Evolutionary conservation across 2,113 vertebrate species (phyloP), one percentile per base, ranked within the genome.

Genomic region (Neogobius melanostomus): DNA sequence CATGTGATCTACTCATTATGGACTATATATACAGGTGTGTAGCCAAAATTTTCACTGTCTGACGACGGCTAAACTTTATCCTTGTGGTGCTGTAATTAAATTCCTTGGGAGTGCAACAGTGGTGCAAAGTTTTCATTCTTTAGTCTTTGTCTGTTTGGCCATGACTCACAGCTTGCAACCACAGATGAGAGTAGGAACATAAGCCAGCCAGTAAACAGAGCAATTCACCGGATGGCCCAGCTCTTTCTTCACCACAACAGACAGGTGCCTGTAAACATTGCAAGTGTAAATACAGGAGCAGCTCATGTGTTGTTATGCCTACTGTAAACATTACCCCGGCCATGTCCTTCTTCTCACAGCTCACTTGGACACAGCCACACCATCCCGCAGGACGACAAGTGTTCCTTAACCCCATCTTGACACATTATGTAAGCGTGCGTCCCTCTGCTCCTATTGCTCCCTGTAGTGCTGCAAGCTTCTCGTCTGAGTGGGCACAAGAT

Each of bases 401-500:
- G 74, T 79, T 82, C 75, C 66, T 12, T 14, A 51, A 66, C 69
- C 54, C 53, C 69, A 42, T 75, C 46, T 59, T 54, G 53, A 68
- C 61, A 51, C 7, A 11, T 81, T 72, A 46, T 36, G 21, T 76
- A 85, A 82, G 7, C 6, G 14, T 7, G 10, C 57, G 52, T 42
- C 43, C 47, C 60, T 60, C 46, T 36, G 72, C 75, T 69, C 61
- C 10, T 5, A 59, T 76, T 68, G 48, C 69, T 72, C 79, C 74
- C 80, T 17, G 1, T 21, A 36, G 65, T 7, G 64, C 42, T 69
- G 28, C 44, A 69, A 15, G 12, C 28, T 93, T 94, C 92, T 84
- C 90, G 57, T 72, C 46, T 72, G 69, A 64, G 1, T 9, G 91
- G 91, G 87, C 86, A 89, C 86, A 83, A 89, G 84, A 90, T n/a